phyloP scores from a whole-genome alignment of 2,113 vertebrate genomes.

The Piprites chloris region DNA sequence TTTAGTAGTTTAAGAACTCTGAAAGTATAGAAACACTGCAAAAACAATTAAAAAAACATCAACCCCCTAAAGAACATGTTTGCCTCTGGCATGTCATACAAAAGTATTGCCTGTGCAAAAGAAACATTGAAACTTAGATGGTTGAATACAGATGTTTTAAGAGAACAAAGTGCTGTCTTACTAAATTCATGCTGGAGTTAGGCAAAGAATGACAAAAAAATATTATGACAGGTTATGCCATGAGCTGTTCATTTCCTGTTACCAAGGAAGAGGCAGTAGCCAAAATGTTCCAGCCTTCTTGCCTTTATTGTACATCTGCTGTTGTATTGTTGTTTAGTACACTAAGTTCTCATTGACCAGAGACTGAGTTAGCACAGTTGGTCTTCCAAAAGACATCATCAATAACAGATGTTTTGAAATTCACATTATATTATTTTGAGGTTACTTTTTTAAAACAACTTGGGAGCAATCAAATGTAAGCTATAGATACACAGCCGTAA shows the following conservation, averaged over 20 bases:
- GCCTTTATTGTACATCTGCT: conserved; percentile 66
- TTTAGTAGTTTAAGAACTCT: background rate
- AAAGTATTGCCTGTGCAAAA: conserved; percentile 20
- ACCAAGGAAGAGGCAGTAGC: conserved; percentile 58
- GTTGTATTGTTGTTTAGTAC: conserved; percentile 43
- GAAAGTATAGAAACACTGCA: background rate
- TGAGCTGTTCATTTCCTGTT: conserved; percentile 72
- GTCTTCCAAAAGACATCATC: conserved; percentile 40
- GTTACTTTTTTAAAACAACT: background rate
- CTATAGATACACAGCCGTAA: background rate
- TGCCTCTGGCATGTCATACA: background rate
- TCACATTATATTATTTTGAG: conserved; percentile 24
- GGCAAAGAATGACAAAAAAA: conserved; percentile 52
- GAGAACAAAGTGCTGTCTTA: conserved; percentile 1
- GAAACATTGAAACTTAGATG: background rate
- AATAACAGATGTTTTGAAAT: conserved; percentile 61
- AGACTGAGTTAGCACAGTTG: conserved; percentile 31
- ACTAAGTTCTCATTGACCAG: conserved; percentile 41
- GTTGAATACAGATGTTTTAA: conserved; percentile 10
- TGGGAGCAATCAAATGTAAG: conserved; percentile 13
- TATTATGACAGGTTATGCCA: conserved; percentile 60
- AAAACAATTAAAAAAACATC: background rate
- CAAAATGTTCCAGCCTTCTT: conserved; percentile 58
- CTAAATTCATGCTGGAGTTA: conserved; percentile 26
- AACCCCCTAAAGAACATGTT: background rate